Conservation (phyloP, 2,888 invertebrate genomes). For the Apamea monoglypha region DNA sequence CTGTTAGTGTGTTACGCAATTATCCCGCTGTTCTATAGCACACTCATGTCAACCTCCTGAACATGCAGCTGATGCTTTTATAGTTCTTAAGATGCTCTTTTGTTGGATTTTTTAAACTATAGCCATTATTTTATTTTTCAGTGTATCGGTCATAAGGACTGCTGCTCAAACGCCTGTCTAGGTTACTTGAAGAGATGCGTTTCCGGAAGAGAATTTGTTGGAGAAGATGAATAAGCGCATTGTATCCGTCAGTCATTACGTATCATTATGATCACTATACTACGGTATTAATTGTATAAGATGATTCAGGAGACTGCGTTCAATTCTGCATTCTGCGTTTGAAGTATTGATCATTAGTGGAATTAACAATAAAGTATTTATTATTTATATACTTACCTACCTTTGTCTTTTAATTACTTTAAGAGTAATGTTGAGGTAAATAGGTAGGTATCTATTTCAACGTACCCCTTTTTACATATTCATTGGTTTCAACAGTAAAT, state of each 20-base stretch:
- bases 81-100: neutral
- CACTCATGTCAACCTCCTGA: neutral
- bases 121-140: slow-evolving; percentile 60
- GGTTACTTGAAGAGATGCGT: slow-evolving; percentile 82
- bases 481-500: neutral
- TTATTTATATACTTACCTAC: neutral
- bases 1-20: no score
- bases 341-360: neutral
- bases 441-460: neutral
- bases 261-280: neutral
- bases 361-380: slow-evolving; percentile 25
- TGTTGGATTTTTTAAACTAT: neutral
- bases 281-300: neutral
- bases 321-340: slow-evolving; percentile 1
- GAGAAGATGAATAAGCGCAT: neutral
- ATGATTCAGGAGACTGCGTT: neutral
- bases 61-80: neutral
- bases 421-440: neutral
- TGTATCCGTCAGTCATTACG: neutral
- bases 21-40: no score
- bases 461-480: neutral
- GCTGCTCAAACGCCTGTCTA: slow-evolving; percentile 79
- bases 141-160: slow-evolving; percentile 79
- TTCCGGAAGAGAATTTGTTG: slow-evolving; percentile 58
- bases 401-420: slow-evolving; percentile 10